Percentiles rank a stretch among this genome's conserved stretches.
Evolutionary conservation across 1,140 invertebrate species (phyloP).

Genomic region (Achroia grisella): DNA sequence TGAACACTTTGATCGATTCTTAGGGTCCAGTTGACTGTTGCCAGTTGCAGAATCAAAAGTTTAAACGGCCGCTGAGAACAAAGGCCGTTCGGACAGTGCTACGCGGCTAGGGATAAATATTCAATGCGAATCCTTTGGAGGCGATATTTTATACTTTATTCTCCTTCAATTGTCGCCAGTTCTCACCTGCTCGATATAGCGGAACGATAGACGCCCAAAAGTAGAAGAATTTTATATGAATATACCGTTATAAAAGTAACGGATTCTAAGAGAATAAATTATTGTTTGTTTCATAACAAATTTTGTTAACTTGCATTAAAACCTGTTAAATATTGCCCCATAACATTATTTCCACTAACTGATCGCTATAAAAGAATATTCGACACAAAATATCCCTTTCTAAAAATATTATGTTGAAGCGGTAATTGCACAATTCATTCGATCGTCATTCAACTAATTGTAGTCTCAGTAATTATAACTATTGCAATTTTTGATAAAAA

Average conservation of each 20-base stretch:
- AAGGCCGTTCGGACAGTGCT: slow-evolving; percentile 58
- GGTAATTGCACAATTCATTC: slow-evolving; percentile 7
- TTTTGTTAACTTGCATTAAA: too few species aligned
- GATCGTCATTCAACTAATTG: slow-evolving; percentile 1
- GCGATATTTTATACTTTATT: slow-evolving; percentile 68
- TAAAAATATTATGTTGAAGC: slow-evolving; percentile 2
- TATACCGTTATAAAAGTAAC: too few species aligned
- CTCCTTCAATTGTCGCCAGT: slow-evolving; percentile 42
- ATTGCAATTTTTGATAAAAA: slow-evolving; percentile 19
- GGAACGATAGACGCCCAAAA: slow-evolving; percentile 24
- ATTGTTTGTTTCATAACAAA: too few species aligned
- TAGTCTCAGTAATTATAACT: slow-evolving; percentile 21
- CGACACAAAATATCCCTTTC: too few species aligned
- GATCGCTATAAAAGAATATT: too few species aligned
- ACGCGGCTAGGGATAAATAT: slow-evolving; percentile 63
- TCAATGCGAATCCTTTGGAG: slow-evolving; percentile 70
- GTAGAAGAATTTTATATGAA: slow-evolving; percentile 15
- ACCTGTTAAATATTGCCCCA: too few species aligned
- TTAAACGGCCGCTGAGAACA: slow-evolving; percentile 71
- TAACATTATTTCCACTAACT: too few species aligned
- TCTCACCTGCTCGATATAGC: slow-evolving; percentile 60
- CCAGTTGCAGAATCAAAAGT: slow-evolving; percentile 72
- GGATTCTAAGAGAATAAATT: too few species aligned
- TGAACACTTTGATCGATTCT: slow-evolving; percentile 39
- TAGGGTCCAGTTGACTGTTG: slow-evolving; percentile 68